Evolutionary conservation across 2,797 vertebrate species (phyloP), one percentile per base, ranked within the genome.

Genomic region (Gymnocypris eckloni): DNA sequence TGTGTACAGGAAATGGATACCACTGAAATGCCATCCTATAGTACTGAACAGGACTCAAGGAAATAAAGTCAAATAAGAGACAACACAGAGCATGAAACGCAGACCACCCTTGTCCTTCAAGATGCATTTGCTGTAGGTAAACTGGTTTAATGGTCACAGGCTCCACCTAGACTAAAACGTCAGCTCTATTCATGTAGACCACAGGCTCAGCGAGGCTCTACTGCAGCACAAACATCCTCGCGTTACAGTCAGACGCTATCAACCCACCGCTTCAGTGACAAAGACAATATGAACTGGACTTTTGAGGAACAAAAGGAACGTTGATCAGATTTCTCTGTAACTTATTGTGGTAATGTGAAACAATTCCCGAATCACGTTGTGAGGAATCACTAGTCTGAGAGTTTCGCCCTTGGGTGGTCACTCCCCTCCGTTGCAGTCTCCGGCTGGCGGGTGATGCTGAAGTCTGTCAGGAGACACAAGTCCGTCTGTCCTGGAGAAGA

Each of bases 401-500:
- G 81, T 88, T 87, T 70, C 50, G 75, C 75, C 86, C 86, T 78
- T 83, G 50, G 86, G 76, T 80, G 78, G 61, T 80, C 22, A 33
- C 86, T 86, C 70, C 79, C 88, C 82, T 83, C 79, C 86, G 6
- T 41, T 69, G 84, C 86, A 79, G 87, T 88, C 85, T 84, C 67
- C 41, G 28, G 45, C 75, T 79, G 81, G 82, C 48, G 61, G 82
- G 69, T 72, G 67, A 67, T 37, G 67, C 88, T 77, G 20, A 70
- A 73, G 84, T 79, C 78, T 84, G 86, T 88, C 82, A 66, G 79
- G 54, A 80, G 82, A 86, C 79, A 79, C 67, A 37, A 64, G 76
- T 80, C 87, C 33, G 83, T 82, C 92, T 88, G 92, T 93, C 90
- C 91, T 89, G 88, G 89, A 86, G 87, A 89, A 84, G 93, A 91